Evolutionary conservation across 2,797 vertebrate genomes (phyloP).

Genomic region (Helarctos malayanus): DNA sequence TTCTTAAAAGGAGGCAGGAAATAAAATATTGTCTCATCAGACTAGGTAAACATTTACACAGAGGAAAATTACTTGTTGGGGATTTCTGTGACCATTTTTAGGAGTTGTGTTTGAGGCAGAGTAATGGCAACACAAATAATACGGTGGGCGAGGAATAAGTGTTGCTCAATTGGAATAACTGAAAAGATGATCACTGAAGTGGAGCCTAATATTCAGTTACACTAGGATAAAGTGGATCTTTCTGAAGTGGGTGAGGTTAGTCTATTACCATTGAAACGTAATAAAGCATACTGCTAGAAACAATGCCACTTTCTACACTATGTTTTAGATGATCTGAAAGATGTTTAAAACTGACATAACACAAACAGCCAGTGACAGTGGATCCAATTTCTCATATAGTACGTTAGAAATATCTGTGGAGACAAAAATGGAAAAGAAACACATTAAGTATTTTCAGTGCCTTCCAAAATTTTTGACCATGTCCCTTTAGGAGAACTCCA

Average conservation of each 20-base stretch:
- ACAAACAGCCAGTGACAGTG: neutral
- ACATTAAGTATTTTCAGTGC: neutral
- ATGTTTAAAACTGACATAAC: neutral
- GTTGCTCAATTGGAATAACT: neutral
- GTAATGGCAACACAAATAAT: neutral
- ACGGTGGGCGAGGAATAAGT: neutral
- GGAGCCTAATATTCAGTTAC: neutral
- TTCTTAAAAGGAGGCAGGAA: constrained; percentile 2
- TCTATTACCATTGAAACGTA: neutral
- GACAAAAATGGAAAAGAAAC: neutral
- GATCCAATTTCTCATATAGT: neutral
- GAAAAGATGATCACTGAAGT: neutral
- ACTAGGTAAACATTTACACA: neutral
- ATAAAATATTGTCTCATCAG: neutral
- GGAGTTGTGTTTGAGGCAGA: neutral
- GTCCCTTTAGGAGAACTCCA: neutral
- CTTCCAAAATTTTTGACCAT: neutral
- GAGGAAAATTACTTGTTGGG: neutral
- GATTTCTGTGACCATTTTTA: constrained; percentile 16
- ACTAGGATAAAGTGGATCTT: neutral
- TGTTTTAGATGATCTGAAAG: neutral
- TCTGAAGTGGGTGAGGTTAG: neutral
- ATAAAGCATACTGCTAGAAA: neutral
- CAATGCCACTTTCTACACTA: neutral
- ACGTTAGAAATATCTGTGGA: neutral